Evolutionary conservation across 2,797 vertebrate species (phyloP), one percentile per base, ranked within the genome.

Genomic region (Decapterus maruadsi): DNA sequence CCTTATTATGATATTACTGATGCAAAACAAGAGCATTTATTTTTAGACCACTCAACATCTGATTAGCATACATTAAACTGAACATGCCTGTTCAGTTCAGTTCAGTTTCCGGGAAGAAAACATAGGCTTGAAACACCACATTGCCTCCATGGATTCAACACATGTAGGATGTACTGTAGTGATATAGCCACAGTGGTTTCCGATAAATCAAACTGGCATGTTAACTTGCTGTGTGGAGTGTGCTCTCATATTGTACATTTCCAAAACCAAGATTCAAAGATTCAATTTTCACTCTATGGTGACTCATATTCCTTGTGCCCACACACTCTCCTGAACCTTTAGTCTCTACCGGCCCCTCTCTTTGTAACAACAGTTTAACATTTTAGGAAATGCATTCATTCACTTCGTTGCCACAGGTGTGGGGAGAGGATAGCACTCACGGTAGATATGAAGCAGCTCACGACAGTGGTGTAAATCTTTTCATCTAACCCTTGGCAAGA

Each of bases 281-380:
- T 45, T 76, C 51, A 6, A 26, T 77, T 66, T 75, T 26, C 26
- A 26, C 26, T 26, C 26, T 26, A 12, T 1, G 65, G 65, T 81
- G 84, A 88, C 62, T 89, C 81, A 75, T 43, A 60, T 64, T 31
- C 59, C 69, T 70, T 68, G 43, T 74, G 11, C 82, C 74, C 73
- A 70, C 87, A 57, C 62, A 6, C 29, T 60, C 26, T 17, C 36
- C 42, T 69, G 53, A 62, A 69, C 46, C 66, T 77, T 48, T 26
- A 55, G 43, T 59, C 83, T 68, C 73, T 69, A 31, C 77, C 55
- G 19, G 16, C 36, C 62, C 10, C 46, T 19, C 53, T 62, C 50
- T 72, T 82, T 13, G 22, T 65, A 77, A 48, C 50, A 77, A 53
- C 17, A 40, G 45, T 56, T 71, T 16, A 34, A 72, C 51, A 53